Conservation (phyloP, 35 echinoderm and acorn worm species). For the Apostichopus japonicus region DNA sequence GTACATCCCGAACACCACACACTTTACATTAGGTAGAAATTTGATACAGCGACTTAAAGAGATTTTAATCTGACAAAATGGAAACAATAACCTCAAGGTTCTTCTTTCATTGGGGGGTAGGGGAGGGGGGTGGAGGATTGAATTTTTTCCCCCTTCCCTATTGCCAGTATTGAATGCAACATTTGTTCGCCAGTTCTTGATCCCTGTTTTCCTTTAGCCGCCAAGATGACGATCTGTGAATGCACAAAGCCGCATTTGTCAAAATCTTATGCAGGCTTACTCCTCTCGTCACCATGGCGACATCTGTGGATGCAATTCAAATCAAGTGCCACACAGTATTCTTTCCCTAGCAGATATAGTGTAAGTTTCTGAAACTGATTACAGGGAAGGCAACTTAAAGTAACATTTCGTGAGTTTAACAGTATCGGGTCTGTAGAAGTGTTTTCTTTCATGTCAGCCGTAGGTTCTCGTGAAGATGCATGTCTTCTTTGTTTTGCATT, state of each 20-base stretch:
- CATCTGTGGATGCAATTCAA: slow-evolving; percentile 52
- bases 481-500: too few relatives aligned
- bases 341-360: slow-evolving; percentile 33
- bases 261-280: slow-evolving; percentile 49
- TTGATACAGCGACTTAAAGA: not conserved
- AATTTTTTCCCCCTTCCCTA: too few relatives aligned
- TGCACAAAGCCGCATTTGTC: slow-evolving; percentile 30
- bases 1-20: not conserved
- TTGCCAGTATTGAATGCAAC: not conserved
- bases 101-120: not conserved
- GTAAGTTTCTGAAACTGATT: slow-evolving; percentile 52
- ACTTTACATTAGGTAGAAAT: not conserved
- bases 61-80: slow-evolving; percentile 13
- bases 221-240: slow-evolving; percentile 17
- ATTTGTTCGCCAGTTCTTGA: not conserved
- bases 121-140: too few relatives aligned
- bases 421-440: not conserved
- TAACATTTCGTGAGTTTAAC: not conserved
- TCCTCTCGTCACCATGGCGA: slow-evolving; percentile 36
- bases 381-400: slow-evolving; percentile 32
- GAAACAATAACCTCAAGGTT: not conserved
- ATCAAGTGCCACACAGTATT: slow-evolving; percentile 42
- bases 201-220: not conserved
- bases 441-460: too few relatives aligned
- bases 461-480: too few relatives aligned